phyloP scores from a whole-genome alignment of 2,888 invertebrate genomes.

The Lasioglossum calceatum region DNA sequence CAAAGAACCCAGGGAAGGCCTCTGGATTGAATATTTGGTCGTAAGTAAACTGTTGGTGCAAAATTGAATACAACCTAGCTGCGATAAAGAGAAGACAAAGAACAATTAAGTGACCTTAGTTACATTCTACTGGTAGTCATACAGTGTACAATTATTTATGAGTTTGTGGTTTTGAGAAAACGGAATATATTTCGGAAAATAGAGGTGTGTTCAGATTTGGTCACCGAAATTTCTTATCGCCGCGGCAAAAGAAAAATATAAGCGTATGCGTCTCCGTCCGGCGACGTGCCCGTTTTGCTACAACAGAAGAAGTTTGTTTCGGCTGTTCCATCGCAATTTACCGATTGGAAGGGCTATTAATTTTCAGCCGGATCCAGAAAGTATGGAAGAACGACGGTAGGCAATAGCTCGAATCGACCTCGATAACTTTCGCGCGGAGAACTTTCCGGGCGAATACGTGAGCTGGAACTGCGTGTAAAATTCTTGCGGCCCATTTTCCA shows the following conservation, averaged over 20 bases:
- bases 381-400: slow-evolving; percentile 54
- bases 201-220: background rate
- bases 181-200: background rate
- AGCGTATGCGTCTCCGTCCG: background rate
- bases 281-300: slow-evolving; percentile 1
- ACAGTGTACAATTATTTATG: background rate
- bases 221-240: background rate
- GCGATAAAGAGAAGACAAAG: too few relatives aligned
- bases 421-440: slow-evolving; percentile 66
- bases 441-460: slow-evolving; percentile 67
- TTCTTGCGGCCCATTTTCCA: slow-evolving; percentile 69
- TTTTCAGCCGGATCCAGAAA: slow-evolving; percentile 49
- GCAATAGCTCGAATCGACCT: slow-evolving; percentile 50
- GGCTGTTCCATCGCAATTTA: slow-evolving; percentile 37
- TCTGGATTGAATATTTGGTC: too few relatives aligned
- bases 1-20: too few relatives aligned
- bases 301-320: slow-evolving; percentile 37
- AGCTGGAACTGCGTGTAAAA: slow-evolving; percentile 72
- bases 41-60: too few relatives aligned
- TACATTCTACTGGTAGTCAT: background rate
- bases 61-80: too few relatives aligned
- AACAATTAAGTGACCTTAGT: background rate
- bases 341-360: slow-evolving; percentile 52
- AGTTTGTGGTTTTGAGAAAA: too few relatives aligned
- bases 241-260: background rate